Evolutionary conservation across 2,888 invertebrate species (phyloP).

Genomic region (Diogma glabrata): DNA sequence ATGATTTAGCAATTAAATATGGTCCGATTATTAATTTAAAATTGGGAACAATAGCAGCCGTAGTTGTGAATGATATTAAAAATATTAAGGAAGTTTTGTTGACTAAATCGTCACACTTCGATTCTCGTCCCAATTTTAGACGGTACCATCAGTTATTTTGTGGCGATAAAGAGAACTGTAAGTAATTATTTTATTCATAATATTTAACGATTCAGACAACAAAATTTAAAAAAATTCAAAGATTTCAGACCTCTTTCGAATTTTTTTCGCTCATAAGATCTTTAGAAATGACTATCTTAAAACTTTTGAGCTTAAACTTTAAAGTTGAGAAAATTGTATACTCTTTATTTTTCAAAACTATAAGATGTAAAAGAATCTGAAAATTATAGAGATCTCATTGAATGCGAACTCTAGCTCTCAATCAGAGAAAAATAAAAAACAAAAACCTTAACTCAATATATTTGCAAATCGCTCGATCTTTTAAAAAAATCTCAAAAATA

Average conservation of each 20-base stretch:
- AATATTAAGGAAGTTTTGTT: conserved; percentile 46
- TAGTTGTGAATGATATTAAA: conserved; percentile 46
- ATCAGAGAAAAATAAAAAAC: too few relatives aligned
- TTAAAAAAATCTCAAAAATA: too few relatives aligned
- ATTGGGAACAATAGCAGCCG: conserved; percentile 42
- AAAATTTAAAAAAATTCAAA: too few relatives aligned
- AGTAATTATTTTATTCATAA: conserved; percentile 30
- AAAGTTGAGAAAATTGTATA: too few relatives aligned
- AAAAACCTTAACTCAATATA: too few relatives aligned
- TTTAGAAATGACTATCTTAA: too few relatives aligned
- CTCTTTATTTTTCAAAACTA: too few relatives aligned
- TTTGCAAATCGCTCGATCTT: too few relatives aligned
- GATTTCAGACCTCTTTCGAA: conserved; percentile 1
- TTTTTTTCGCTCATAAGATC: background rate
- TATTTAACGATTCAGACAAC: conserved; percentile 3
- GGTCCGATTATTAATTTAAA: conserved; percentile 44
- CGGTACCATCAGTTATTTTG: conserved; percentile 50
- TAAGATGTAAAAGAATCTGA: too few relatives aligned
- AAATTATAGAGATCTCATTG: too few relatives aligned
- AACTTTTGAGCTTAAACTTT: too few relatives aligned
- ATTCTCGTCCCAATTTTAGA: conserved; percentile 50
- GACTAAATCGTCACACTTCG: conserved; percentile 47
- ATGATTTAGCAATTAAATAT: conserved; percentile 39
- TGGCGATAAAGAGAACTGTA: conserved; percentile 55
- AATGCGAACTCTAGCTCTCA: too few relatives aligned